Base-by-base conservation (phyloP, 2,797 vertebrate species). In the Lindbergichthys nudifrons region DNA sequence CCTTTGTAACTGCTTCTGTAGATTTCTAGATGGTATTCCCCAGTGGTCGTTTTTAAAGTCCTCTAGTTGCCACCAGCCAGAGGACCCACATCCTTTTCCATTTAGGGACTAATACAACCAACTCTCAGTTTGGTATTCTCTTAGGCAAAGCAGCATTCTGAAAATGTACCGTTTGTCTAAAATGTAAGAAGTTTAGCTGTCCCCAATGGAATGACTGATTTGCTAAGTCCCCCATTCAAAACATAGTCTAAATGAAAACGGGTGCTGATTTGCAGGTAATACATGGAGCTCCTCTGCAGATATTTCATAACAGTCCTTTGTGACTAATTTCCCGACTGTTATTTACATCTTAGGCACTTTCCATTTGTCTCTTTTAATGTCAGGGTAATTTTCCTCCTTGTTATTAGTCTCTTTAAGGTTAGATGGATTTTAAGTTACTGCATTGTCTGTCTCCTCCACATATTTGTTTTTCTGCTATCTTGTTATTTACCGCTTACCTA, bases 131-230 rank as follows among this genome's bases (percentile, higher is more conserved):
- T 75, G 45, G 30, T 70, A n/a, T 68, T 81, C 32, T 75, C 78
- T 80, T 36, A n/a, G 11, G 39, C 65, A 53, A 39, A 76, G 46
- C 39, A 80, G 60, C 56, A 48, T 77, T 56, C 63, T 73, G 72
- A 83, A 83, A 79, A 84, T 84, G 82, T 77, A 69, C 73, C n/a
- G 4, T 79, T 58, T 53, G 58, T 26, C 57, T 66, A 53, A 76
- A 74, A 71, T 82, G 63, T 63, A 73, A 83, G 75, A 56, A 61
- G 65, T 73, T 43, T 42, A 56, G 68, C 54, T 59, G 43, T 45
- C 51, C 81, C 65, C 80, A 73, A 56, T 50, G 65, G 68, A 86
- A 42, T 51, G 3, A 68, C 65, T 80, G 61, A 73, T 85, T 88
- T 75, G 53, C 41, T 48, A n/a, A 77, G 45, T 52, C 42, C 43